phyloP scores from a whole-genome alignment of 2,113 vertebrate species.

The Octodon degus region DNA sequence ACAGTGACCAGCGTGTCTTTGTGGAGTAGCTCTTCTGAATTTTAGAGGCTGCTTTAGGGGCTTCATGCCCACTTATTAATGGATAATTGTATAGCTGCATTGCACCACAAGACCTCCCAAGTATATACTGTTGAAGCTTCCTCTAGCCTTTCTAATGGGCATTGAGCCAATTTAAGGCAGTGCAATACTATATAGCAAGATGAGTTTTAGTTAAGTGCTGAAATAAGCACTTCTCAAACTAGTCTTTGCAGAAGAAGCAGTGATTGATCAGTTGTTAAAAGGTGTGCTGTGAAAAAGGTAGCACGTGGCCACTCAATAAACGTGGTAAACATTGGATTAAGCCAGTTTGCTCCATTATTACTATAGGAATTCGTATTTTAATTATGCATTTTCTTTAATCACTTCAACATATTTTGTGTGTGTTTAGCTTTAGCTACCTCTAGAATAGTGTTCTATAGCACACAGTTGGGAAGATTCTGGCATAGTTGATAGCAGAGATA shows the following conservation, averaged over 20 bases:
- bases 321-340: background rate
- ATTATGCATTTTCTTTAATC: background rate
- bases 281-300: background rate
- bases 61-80: background rate
- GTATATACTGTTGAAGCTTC: background rate
- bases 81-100: background rate
- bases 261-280: background rate
- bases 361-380: background rate
- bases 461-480: background rate
- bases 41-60: background rate
- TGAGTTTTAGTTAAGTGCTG: background rate
- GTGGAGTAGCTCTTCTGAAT: background rate
- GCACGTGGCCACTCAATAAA: background rate
- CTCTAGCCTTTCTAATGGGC: background rate
- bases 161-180: background rate
- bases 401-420: conserved; percentile 16
- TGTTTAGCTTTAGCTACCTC: background rate
- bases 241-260: background rate
- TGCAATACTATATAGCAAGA: background rate
- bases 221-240: background rate
- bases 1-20: background rate
- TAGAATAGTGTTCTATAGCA: background rate
- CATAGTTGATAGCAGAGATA: background rate
- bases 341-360: background rate
- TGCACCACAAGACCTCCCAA: background rate